phyloP scores from a whole-genome alignment of 2,113 vertebrate species.

The Kryptolebias marmoratus region DNA sequence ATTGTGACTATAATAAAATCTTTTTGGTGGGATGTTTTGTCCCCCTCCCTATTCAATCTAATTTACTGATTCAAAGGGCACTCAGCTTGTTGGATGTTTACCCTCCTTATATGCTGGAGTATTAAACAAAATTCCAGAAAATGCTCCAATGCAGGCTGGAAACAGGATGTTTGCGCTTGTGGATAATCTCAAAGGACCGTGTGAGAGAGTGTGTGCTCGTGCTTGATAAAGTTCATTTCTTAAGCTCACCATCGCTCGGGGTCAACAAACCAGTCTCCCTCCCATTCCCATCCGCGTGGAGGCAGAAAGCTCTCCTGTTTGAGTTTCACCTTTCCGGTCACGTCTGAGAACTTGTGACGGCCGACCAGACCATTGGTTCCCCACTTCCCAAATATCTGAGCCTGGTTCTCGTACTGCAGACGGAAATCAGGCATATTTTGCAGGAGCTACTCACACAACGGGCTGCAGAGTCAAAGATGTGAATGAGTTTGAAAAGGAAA shows the following conservation, averaged over 20 bases:
- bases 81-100: neutral
- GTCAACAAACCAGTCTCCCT: slow-evolving; percentile 91
- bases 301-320: slow-evolving; percentile 95
- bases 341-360: slow-evolving; percentile 93
- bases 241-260: slow-evolving; percentile 87
- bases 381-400: slow-evolving; percentile 93
- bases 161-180: slow-evolving; percentile 38
- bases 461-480: neutral
- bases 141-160: neutral
- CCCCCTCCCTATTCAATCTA: too few relatives aligned
- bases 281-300: slow-evolving; percentile 95
- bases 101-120: neutral
- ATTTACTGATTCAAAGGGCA: neutral
- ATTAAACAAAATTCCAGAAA: slow-evolving; percentile 4
- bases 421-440: neutral
- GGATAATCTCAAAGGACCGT: neutral
- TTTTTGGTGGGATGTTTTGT: too few relatives aligned
- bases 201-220: neutral
- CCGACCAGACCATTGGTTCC: slow-evolving; percentile 93
- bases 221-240: neutral
- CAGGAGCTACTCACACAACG: too few relatives aligned
- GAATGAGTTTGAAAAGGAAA: neutral
- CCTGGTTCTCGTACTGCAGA: slow-evolving; percentile 95
- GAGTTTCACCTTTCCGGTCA: slow-evolving; percentile 96
- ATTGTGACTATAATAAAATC: too few relatives aligned